A percentile compares a stretch with the other conserved stretches of the same genome.
Evolutionary conservation across 2,888 invertebrate genomes (phyloP).

Genomic region (Metacarcinus magister): DNA sequence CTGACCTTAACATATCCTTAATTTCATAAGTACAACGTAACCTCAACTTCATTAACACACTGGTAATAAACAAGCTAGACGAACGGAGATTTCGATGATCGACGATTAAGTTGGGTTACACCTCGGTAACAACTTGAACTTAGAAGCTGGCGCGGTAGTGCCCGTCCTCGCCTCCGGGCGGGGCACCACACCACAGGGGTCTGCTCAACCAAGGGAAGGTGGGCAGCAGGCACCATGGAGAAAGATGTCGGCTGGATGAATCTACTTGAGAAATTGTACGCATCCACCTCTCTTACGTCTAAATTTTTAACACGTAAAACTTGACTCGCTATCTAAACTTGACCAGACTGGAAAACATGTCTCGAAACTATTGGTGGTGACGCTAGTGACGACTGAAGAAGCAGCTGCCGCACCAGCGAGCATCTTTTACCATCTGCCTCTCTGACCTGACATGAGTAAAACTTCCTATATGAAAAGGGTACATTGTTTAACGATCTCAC

Average conservation of each 20-base stretch:
- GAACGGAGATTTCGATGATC: constrained; percentile 81
- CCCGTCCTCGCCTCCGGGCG: constrained; percentile 69
- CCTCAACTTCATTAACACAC: constrained; percentile 81
- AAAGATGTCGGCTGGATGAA: constrained; percentile 42
- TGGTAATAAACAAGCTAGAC: constrained; percentile 81
- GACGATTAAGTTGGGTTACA: constrained; percentile 81
- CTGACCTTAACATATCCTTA: constrained; percentile 78
- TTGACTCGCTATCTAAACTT: not conserved
- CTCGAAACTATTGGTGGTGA: not conserved
- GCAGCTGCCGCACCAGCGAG: constrained; percentile 52
- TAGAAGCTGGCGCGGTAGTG: constrained; percentile 75
- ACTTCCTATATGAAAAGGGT: constrained; percentile 72
- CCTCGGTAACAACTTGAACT: constrained; percentile 80
- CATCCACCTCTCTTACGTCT: not conserved
- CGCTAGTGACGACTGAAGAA: constrained; percentile 13
- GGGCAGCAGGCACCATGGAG: constrained; percentile 46
- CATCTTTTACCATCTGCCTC: constrained; percentile 59
- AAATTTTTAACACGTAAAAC: constrained; percentile 12
- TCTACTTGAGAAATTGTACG: not conserved
- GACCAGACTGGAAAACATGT: constrained; percentile 1
- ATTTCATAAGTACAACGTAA: constrained; percentile 79
- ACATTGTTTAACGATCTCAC: constrained; percentile 73
- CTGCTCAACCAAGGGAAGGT: constrained; percentile 52
- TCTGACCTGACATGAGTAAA: constrained; percentile 53
- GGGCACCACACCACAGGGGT: constrained; percentile 29